A percentile compares a stretch with the other conserved stretches of the same genome.
These are phyloP conservation scores for Mycalesis mineus DNA, from an alignment of 2,888 invertebrate species.

Conservation along the genomic window DNA sequence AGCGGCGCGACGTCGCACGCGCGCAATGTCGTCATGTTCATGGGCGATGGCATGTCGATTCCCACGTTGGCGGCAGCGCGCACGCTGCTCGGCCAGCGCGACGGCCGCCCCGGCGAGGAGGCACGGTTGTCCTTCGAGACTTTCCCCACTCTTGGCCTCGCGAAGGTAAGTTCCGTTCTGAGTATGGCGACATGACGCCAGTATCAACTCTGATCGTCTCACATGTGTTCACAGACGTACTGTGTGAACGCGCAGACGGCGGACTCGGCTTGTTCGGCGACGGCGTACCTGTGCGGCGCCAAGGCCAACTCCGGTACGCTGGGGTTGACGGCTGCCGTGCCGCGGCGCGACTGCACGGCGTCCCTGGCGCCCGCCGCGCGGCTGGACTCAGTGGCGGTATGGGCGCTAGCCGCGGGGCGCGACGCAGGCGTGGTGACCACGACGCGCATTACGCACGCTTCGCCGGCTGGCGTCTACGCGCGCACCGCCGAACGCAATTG, in stretches of 20 bases:
- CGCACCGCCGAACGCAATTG: constrained; percentile 81
- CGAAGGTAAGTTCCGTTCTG: constrained; percentile 69
- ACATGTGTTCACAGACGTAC: neutral
- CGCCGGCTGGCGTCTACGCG: constrained; percentile 83
- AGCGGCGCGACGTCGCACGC: constrained; percentile 36
- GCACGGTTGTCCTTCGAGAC: constrained; percentile 78
- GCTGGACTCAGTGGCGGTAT: constrained; percentile 80
- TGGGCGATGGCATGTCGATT: constrained; percentile 87
- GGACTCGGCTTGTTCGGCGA: constrained; percentile 85
- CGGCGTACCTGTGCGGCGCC: constrained; percentile 82
- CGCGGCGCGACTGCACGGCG: constrained; percentile 77
- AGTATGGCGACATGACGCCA: too few species aligned
- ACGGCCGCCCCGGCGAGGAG: constrained; percentile 77
- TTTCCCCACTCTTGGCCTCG: constrained; percentile 80
- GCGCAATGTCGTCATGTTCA: constrained; percentile 82
- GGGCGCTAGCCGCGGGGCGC: constrained; percentile 77
- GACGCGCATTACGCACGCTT: constrained; percentile 86
- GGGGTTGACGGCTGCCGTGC: constrained; percentile 82
- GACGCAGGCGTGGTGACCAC: constrained; percentile 82
- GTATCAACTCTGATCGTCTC: too few species aligned
- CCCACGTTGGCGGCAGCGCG: constrained; percentile 83
- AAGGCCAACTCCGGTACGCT: constrained; percentile 81
- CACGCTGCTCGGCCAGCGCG: constrained; percentile 80
- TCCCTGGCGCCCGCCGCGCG: constrained; percentile 72
- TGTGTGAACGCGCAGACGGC: constrained; percentile 81